Base-by-base conservation (phyloP, 2,797 vertebrate genomes). In the Coregonus sp. region DNA sequence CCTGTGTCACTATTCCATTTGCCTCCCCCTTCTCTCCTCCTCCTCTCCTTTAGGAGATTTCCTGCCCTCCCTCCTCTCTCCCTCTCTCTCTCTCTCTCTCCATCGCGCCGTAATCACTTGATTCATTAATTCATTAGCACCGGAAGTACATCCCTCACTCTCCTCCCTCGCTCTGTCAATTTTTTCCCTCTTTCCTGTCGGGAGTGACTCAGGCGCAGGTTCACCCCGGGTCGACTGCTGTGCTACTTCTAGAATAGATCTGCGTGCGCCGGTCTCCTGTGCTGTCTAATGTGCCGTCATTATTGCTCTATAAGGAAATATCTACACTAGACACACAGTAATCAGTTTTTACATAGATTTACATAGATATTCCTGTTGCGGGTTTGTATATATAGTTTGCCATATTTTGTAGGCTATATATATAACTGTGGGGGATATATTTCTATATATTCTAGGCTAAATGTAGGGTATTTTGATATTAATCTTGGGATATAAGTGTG, bases 201-300 rank as follows among this genome's bases (percentile, higher is more conserved):
- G 75, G 86, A 73, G 85, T 75, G 76, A 81, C n/a, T 16, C 86
- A 82, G 88, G 87, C 81, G 81, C 82, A 78, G 52, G 91, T 92
- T 92, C 89, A 92, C 83, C 78, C 75, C 3, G 80, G 87, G 87
- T 82, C 74, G 82, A 81, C 81, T 85, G 84, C 88, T 79, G 75
- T 83, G 72, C 18, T 61, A 7, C n/a, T 83, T 78, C 86, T 83
- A 79, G 79, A 89, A 89, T 89, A 84, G 82, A 90, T 88, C 86
- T 87, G 83, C 1, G 78, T 75, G 75, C 33, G n/a, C 86, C 16
- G 37, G 18, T 82, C 75, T 65, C 7, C 61, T 9, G 14, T 9
- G 18, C 80, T 76, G 75, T 81, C 84, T 80, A 74, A 87, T 78
- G 81, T 75, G 76, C 79, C 75, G 83, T 80, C 78, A 68, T 86